A percentile compares a stretch with the other conserved stretches of the same genome.
phyloP scores from a whole-genome alignment of 2,888 invertebrate species.

The Andrena camellia region DNA sequence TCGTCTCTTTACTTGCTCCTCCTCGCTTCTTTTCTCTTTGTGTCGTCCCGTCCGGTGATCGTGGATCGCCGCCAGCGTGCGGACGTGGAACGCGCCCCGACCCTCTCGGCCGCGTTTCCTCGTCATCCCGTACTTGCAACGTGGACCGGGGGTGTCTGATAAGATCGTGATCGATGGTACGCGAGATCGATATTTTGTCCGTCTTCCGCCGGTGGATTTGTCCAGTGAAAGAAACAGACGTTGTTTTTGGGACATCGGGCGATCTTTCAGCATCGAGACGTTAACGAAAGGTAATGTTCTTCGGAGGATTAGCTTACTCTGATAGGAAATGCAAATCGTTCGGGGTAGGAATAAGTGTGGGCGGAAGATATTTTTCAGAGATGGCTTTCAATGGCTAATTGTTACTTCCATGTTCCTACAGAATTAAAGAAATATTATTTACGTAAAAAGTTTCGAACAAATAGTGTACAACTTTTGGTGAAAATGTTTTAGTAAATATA shows the following conservation, averaged over 20 bases:
- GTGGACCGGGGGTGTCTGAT: constrained; percentile 46
- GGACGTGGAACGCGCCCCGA: constrained; percentile 34
- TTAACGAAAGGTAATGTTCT: neutral
- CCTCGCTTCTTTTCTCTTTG: constrained; percentile 21
- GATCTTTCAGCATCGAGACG: neutral
- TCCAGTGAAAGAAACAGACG: neutral
- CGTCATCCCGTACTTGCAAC: constrained; percentile 51
- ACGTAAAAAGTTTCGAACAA: too few species aligned
- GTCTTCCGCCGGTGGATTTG: constrained; percentile 25
- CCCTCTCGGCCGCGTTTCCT: constrained; percentile 44
- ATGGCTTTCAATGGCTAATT: neutral
- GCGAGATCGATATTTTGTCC: constrained; percentile 63
- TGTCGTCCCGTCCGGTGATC: constrained; percentile 44
- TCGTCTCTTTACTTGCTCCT: constrained; percentile 26
- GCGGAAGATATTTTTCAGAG: neutral
- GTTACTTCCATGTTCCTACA: neutral
- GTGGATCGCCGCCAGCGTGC: constrained; percentile 29
- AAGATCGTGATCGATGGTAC: constrained; percentile 73
- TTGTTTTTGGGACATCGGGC: constrained; percentile 2
- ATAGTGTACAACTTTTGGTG: too few species aligned
- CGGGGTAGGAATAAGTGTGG: neutral
- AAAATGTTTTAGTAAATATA: too few species aligned
- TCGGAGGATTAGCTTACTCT: neutral
- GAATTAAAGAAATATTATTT: too few species aligned
- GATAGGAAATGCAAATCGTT: neutral